Base-by-base conservation (phyloP, 1,140 invertebrate species). In the Drosophila kepulauana region DNA sequence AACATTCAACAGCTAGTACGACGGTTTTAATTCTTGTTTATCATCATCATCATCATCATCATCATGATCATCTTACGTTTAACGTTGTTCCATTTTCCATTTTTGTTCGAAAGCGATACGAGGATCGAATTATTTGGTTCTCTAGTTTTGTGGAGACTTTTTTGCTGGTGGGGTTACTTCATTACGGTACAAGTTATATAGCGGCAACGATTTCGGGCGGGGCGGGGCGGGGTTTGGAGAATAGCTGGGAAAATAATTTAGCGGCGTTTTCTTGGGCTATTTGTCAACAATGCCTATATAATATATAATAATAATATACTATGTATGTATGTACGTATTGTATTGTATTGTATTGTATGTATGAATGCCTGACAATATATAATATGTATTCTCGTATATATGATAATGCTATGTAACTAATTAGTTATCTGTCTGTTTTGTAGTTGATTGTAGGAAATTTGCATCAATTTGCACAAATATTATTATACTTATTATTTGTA, bases 371-470 rank as follows among this genome's bases (percentile, higher is more conserved):
- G 63, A 57, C 51, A n/a, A n/a, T n/a, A 54, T 54, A 33, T 15
- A 33, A 41, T 65, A 58, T 59, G 5, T 20, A 41, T 33, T 7
- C 20, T 15, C 45, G 1, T 51, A 45, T 25, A 38, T 49, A 5
- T 35, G 15, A 33, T 57, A 57, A 75, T 51, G 54, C 51, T 75
- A 75, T 71, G 63, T 79, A 79, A 78, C 75, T 82, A 68, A 46
- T 59, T 79, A 54, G 57, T 52, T 64, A 30, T 64, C 51, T 38
- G 30, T 45, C 3, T 69, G 30, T 67, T 66, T 76, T 64, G 30
- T 81, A 78, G 75, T 82, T 75, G 73, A 70, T 75, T 87, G 64
- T 88, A 88, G 84, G 84, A 88, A 88, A 75, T 69, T 78, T 65
- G 76, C 82, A 77, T 59, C 71, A 41, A 51, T 51, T 67, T 72